Evolutionary conservation across 1,140 invertebrate genomes (phyloP).

Genomic region (Streblospio benedicti): DNA sequence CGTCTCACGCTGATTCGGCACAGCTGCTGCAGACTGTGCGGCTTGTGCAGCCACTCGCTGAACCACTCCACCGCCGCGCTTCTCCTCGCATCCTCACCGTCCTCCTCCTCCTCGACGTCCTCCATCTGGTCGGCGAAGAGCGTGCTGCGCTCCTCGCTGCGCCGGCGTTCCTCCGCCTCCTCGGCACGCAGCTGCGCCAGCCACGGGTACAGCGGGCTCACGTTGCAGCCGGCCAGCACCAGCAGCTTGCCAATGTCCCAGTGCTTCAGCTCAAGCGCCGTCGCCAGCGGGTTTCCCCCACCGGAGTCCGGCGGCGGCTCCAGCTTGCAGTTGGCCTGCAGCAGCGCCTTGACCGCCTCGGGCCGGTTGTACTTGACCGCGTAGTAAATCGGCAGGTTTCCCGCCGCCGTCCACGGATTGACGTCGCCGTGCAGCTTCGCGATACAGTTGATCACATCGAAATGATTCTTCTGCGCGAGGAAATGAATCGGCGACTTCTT

Average conservation of each 20-base stretch:
- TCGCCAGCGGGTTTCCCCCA: background rate
- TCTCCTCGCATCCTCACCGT: background rate
- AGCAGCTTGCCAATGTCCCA: constrained; percentile 15
- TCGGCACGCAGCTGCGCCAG: background rate
- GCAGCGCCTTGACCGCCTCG: constrained; percentile 28
- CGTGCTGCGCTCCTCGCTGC: background rate
- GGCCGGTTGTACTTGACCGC: constrained; percentile 28
- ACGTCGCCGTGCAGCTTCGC: constrained; percentile 28
- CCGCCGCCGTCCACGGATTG: constrained; percentile 25
- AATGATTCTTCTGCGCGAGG: constrained; percentile 37
- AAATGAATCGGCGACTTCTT: constrained; percentile 33
- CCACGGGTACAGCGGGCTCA: constrained; percentile 1
- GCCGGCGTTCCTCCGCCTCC: background rate
- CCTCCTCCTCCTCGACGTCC: background rate
- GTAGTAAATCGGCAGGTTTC: constrained; percentile 30
- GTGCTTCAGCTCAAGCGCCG: constrained; percentile 3
- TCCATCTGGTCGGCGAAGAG: too few relatives aligned
- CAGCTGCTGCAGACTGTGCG: constrained; percentile 7
- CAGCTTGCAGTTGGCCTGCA: constrained; percentile 29
- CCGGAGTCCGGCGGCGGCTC: constrained; percentile 12
- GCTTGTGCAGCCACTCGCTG: constrained; percentile 1
- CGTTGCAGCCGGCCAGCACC: constrained; percentile 11
- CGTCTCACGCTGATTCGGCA: constrained; percentile 2
- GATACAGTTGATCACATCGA: constrained; percentile 28
- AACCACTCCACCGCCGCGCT: constrained; percentile 4